Evolutionary conservation across 2,113 vertebrate species (phyloP).

Genomic region (Cynopterus brachyotis): DNA sequence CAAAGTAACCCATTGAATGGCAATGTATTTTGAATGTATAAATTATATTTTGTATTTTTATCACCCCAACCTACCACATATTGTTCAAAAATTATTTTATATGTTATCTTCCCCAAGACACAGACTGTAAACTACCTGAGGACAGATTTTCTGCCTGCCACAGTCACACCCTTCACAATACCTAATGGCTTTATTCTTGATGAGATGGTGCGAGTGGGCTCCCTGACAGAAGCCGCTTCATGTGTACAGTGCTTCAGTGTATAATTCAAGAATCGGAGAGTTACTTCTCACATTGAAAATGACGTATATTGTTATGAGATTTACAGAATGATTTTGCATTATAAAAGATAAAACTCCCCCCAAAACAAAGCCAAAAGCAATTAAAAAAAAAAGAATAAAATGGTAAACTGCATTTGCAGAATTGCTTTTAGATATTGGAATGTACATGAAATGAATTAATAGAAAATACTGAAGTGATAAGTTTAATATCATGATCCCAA

Average conservation of each 20-base stretch:
- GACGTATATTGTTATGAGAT: constrained; percentile 23
- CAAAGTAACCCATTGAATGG: not conserved
- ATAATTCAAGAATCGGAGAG: not conserved
- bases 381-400: constrained; percentile 37
- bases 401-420: constrained; percentile 35
- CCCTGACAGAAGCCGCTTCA: not conserved
- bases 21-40: not conserved
- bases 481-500: constrained; percentile 54
- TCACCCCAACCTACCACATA: not conserved
- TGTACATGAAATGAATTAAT: constrained; percentile 49
- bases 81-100: not conserved
- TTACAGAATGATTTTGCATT: constrained; percentile 45
- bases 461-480: constrained; percentile 29
- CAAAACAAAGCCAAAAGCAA: constrained; percentile 35
- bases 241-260: not conserved
- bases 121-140: not conserved
- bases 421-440: constrained; percentile 31
- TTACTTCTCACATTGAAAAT: not conserved
- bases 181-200: not conserved
- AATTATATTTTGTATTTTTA: not conserved
- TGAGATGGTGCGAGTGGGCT: not conserved
- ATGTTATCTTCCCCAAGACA: not conserved
- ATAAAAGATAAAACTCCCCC: constrained; percentile 28
- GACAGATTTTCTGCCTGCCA: not conserved
- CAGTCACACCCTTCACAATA: not conserved